Evolutionary conservation across 1,140 invertebrate genomes (phyloP).

Genomic region (Tetragnatha versicolor): DNA sequence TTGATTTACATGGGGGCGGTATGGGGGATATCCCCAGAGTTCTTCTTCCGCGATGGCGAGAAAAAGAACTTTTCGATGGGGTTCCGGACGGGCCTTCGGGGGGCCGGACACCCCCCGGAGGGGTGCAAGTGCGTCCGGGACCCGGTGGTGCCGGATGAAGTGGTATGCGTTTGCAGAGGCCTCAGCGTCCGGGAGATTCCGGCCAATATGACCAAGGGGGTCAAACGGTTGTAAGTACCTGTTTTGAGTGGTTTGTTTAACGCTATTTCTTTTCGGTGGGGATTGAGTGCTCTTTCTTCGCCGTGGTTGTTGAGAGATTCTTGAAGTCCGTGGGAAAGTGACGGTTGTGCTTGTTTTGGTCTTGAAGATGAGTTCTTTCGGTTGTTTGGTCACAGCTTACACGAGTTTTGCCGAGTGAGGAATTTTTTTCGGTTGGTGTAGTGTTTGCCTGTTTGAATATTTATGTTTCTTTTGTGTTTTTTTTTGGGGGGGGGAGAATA

Average conservation of each 20-base stretch:
- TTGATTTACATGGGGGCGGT: neutral
- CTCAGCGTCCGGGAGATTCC: slow-evolving; percentile 35
- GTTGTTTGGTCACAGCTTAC: no score
- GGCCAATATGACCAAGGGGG: slow-evolving; percentile 33
- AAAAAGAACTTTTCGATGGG: slow-evolving; percentile 19
- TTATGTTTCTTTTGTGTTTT: no score
- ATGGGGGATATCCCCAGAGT: slow-evolving; percentile 15
- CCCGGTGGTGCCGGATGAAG: slow-evolving; percentile 24
- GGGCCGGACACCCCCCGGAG: neutral
- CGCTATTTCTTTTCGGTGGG: neutral
- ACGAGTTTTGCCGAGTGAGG: no score
- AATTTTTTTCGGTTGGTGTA: no score
- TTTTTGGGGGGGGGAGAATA: no score
- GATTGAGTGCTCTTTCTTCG: neutral
- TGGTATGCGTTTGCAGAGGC: slow-evolving; percentile 40
- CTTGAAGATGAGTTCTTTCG: no score
- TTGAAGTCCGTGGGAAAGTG: neutral
- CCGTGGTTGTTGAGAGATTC: neutral
- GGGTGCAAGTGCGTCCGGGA: slow-evolving; percentile 39
- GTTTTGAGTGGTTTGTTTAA: neutral
- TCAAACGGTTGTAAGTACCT: slow-evolving; percentile 35
- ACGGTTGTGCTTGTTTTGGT: neutral
- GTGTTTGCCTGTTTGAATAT: no score
- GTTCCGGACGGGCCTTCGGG: slow-evolving; percentile 27
- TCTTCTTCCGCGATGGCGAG: slow-evolving; percentile 11